Base-by-base conservation (phyloP, 2,113 vertebrate genomes). In the Etheostoma spectabile region DNA sequence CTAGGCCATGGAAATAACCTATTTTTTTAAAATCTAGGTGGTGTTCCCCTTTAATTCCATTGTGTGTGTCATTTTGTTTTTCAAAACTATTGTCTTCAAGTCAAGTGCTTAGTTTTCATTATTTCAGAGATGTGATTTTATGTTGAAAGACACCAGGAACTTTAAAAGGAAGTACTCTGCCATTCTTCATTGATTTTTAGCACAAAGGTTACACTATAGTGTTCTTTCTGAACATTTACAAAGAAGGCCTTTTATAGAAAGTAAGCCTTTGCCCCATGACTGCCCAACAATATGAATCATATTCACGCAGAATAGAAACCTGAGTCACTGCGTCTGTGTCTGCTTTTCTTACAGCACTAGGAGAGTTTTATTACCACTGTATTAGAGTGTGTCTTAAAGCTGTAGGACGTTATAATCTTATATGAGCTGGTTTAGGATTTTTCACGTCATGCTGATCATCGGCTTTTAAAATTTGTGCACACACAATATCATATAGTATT, bases 241-340 rank as follows among this genome's bases (percentile, higher is more conserved):
- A 60, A 69, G 14, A 80, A 38, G 11, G 22, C 35, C 13, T 53
- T 11, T 56, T 2, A 22, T 30, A 78, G 52, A 86, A 59, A 59
- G 35, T 51, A 56, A 66, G 83, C 85, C 79, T 89, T 91, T 88
- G 68, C n/a, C 59, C 82, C 42, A 35, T 42, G 48, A 59, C 45
- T 33, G 2, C 5, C 53, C 18, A 60, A 87, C 49, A 33, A 68
- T 55, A 70, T 85, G 68, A 87, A 57, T 65, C 74, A 82, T 15
- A 73, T 7, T 16, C 61, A 79, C 2, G 10, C 22, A 61, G 52
- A 83, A 86, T 52, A 1, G 48, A 77, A 86, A 87, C 83, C 33
- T 27, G 27, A 68, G 67, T 84, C 59, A 70, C 16, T 30, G 30
- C 30, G 4, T 30, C 42, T 42, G 30, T 30, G 30, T 30, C 49